Evolutionary conservation across 2,797 vertebrate genomes (phyloP).

Genomic region (Pipistrellus kuhlii): DNA sequence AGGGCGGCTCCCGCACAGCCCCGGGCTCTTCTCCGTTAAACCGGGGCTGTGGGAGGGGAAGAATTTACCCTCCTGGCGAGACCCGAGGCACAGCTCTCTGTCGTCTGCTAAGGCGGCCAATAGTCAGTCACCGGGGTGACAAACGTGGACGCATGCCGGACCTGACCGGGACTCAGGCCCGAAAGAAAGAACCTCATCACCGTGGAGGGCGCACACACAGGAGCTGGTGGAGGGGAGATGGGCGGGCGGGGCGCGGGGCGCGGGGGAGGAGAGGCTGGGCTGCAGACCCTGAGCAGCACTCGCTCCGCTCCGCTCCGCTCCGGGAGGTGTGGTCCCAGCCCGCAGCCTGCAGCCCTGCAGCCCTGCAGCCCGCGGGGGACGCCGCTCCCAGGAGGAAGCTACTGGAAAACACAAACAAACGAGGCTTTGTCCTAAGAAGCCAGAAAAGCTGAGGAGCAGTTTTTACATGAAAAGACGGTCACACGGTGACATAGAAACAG

Average conservation of each 20-base stretch:
- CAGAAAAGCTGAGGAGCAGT: not conserved
- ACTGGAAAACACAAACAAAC: not conserved
- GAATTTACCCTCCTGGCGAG: not conserved
- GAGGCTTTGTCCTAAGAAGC: not conserved
- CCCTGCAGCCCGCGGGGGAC: not conserved
- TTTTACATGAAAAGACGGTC: not conserved
- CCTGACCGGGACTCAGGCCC: not conserved
- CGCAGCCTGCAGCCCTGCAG: not conserved
- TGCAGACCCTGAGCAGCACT: not conserved
- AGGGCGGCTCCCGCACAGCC: not conserved
- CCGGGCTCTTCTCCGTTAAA: too few relatives aligned
- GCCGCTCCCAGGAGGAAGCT: not conserved
- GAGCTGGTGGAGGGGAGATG: not conserved
- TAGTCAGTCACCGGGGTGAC: not conserved
- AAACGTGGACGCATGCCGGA: not conserved
- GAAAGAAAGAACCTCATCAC: not conserved
- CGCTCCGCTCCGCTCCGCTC: not conserved
- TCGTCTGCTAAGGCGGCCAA: not conserved
- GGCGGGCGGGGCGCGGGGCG: too few relatives aligned
- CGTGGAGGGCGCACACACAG: not conserved
- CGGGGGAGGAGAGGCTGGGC: not conserved
- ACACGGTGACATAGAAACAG: not conserved
- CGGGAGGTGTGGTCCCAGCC: not conserved
- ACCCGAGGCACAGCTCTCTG: not conserved
- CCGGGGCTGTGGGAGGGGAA: not conserved